These are phyloP conservation scores for Myotis daubentonii DNA, from an alignment of 2,797 vertebrate species.

Conservation along the genomic window DNA sequence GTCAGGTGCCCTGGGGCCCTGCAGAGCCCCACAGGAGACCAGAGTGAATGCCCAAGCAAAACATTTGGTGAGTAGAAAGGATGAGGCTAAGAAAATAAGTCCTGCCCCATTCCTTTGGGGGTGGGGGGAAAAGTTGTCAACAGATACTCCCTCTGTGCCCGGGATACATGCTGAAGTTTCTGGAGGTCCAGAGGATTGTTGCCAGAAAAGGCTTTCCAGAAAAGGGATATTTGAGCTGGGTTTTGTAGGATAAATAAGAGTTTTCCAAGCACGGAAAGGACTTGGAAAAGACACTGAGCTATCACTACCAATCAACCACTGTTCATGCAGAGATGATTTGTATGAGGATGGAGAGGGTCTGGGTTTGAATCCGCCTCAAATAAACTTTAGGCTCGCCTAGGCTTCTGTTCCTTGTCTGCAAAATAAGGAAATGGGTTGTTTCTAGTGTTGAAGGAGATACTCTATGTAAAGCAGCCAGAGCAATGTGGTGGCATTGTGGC, in stretches of 20 bases:
- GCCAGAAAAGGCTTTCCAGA: not conserved
- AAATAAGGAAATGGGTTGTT: not conserved
- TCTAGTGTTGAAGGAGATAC: conserved; percentile 16
- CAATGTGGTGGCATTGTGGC: not conserved
- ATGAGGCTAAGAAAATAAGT: not conserved
- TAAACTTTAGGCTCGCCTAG: not conserved
- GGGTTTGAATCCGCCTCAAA: not conserved
- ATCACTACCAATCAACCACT: not conserved
- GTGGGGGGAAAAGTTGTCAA: not conserved
- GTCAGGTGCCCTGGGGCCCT: conserved; percentile 43
- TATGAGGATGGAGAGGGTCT: not conserved
- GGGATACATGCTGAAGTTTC: not conserved
- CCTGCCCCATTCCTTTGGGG: not conserved
- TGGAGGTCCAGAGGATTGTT: not conserved
- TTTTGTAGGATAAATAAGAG: conserved; percentile 27
- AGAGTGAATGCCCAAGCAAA: not conserved
- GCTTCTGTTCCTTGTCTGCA: not conserved
- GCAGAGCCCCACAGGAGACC: not conserved
- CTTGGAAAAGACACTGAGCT: not conserved
- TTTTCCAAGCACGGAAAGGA: not conserved
- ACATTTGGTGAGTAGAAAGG: not conserved
- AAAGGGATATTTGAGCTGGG: not conserved
- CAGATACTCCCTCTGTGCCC: not conserved
- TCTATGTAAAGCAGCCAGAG: not conserved
- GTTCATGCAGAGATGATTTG: not conserved